Evolutionary conservation across 2,888 invertebrate species (phyloP).

Genomic region (Incurvaria masculella): DNA sequence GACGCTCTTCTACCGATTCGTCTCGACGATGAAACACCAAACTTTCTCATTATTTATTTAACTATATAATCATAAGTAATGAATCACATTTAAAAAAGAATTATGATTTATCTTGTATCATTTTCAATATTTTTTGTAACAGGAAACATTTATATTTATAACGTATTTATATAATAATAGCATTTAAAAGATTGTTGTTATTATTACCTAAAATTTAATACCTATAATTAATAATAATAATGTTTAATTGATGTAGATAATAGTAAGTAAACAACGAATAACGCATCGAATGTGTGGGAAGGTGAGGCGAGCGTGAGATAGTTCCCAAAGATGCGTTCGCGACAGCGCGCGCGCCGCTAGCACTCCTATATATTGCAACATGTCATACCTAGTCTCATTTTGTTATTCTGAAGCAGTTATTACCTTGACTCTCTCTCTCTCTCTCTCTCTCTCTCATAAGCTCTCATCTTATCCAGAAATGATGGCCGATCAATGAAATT

Average conservation of each 20-base stretch:
- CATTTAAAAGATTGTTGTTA: constrained; percentile 59
- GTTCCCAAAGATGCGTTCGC: constrained; percentile 5
- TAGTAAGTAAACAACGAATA: constrained; percentile 42
- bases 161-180: constrained; percentile 60
- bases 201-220: constrained; percentile 59
- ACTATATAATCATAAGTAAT: constrained; percentile 56
- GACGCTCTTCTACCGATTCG: constrained; percentile 25
- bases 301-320: constrained; percentile 17
- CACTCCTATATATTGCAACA: too few species aligned
- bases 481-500: constrained; percentile 28
- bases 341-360: constrained; percentile 6
- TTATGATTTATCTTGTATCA: constrained; percentile 57
- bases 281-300: constrained; percentile 28
- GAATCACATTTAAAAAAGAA: constrained; percentile 54
- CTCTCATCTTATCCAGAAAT: too few species aligned
- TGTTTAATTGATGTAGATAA: constrained; percentile 57
- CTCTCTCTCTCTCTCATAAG: too few species aligned
- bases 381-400: too few species aligned
- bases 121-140: constrained; percentile 58
- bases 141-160: constrained; percentile 60
- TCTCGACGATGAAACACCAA: constrained; percentile 20
- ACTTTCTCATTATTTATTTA: constrained; percentile 53
- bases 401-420: too few species aligned
- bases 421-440: too few species aligned
- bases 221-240: constrained; percentile 54